These are phyloP conservation scores for Caenorhabditis sp. DNA, from an alignment of 2,888 invertebrate species.

Conservation along the genomic window DNA sequence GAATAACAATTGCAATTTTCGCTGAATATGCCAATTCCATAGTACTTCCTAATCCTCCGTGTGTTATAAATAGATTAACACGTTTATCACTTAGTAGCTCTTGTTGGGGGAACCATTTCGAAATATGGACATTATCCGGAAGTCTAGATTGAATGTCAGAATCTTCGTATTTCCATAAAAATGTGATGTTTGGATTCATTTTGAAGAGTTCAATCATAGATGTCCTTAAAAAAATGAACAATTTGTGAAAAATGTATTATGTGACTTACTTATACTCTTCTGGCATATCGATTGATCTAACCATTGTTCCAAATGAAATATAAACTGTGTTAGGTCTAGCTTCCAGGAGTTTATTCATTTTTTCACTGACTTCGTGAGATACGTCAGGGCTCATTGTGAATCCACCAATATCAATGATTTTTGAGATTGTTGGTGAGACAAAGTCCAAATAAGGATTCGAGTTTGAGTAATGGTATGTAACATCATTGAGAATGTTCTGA, in stretches of 20 bases:
- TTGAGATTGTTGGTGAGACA: constrained; percentile 30
- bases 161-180: constrained; percentile 37
- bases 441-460: constrained; percentile 42
- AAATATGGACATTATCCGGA: constrained; percentile 19
- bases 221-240: background rate
- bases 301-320: constrained; percentile 34
- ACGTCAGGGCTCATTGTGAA: background rate
- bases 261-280: constrained; percentile 10
- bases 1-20: constrained; percentile 36
- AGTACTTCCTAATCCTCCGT: constrained; percentile 38
- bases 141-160: constrained; percentile 11
- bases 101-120: constrained; percentile 30
- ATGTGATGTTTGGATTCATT: constrained; percentile 18
- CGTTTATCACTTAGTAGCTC: constrained; percentile 30
- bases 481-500: constrained; percentile 23
- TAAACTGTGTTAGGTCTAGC: constrained; percentile 11
- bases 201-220: constrained; percentile 24
- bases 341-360: constrained; percentile 13
- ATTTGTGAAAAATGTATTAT: no score
- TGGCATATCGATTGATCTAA: constrained; percentile 15
- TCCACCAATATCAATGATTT: constrained; percentile 41
- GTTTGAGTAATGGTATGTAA: constrained; percentile 36
- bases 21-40: constrained; percentile 39
- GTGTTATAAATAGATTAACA: constrained; percentile 34
- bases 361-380: background rate